Conservation (phyloP, 1,140 invertebrate genomes). For the Cataglyphis hispanica region DNA sequence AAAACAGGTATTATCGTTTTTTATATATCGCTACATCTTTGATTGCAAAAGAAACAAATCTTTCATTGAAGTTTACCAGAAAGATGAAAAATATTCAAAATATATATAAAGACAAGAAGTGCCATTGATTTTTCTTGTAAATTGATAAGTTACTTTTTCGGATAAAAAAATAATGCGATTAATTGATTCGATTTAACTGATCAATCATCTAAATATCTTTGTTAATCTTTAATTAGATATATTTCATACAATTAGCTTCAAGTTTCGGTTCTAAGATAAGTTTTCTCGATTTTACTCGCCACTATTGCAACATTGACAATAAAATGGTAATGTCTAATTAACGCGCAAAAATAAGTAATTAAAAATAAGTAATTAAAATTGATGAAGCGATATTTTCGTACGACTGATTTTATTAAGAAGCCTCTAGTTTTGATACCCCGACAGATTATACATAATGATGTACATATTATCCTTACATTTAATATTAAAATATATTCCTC, state of each 20-base stretch:
- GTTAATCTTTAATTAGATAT: conserved; percentile 8
- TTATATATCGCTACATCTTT: no score
- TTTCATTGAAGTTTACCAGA: neutral
- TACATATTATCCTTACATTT: conserved; percentile 79
- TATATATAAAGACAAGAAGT: neutral
- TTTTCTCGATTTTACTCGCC: neutral
- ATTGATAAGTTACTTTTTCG: neutral
- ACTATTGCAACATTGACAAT: conserved; percentile 12
- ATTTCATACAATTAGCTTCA: neutral
- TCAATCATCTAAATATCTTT: conserved; percentile 3
- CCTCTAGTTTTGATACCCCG: conserved; percentile 20
- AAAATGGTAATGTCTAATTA: conserved; percentile 66
- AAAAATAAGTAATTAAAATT: no score
- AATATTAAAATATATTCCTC: conserved; percentile 84
- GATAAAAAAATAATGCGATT: neutral
- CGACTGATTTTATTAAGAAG: conserved; percentile 78
- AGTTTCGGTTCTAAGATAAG: neutral
- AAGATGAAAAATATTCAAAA: neutral
- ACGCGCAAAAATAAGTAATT: conserved; percentile 63
- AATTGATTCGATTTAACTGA: conserved; percentile 7
- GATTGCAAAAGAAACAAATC: neutral
- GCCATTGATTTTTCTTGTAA: neutral
- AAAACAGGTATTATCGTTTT: neutral
- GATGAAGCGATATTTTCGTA: conserved; percentile 49
- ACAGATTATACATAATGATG: neutral